Conservation (phyloP, 1,140 invertebrate genomes). For the Rhopalosiphum padi region DNA sequence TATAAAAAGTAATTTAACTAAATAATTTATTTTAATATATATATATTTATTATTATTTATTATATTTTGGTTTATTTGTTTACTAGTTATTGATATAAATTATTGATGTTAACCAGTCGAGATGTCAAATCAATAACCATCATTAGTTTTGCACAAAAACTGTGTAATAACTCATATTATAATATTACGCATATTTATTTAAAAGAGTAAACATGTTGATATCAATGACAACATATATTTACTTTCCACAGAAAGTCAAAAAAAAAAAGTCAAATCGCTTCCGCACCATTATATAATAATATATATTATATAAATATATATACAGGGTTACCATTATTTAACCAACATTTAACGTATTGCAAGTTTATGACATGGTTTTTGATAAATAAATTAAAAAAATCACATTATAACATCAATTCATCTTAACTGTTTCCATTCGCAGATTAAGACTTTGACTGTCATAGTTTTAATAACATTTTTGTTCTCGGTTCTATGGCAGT, state of each 20-base stretch:
- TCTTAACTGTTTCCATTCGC: background rate
- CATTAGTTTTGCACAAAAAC: background rate
- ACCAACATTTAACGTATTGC: background rate
- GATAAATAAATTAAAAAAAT: background rate
- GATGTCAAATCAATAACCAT: background rate
- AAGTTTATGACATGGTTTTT: background rate
- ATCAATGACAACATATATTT: background rate
- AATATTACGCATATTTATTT: background rate
- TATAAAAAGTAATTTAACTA: too few relatives aligned
- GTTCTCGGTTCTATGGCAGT: background rate
- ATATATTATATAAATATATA: constrained; percentile 1
- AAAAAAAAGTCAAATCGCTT: background rate
- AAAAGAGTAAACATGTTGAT: background rate
- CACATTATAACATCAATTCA: background rate
- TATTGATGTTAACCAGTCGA: background rate
- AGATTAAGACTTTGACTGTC: background rate
- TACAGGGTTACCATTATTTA: background rate
- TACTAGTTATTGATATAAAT: too few relatives aligned
- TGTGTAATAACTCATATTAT: background rate
- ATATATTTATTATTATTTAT: background rate
- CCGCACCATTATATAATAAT: background rate
- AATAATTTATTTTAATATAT: too few relatives aligned
- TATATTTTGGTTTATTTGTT: background rate
- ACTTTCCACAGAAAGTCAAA: background rate
- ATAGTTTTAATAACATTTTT: background rate